Evolutionary conservation across 2,888 invertebrate species (phyloP).

Genomic region (Ypsolopha scabrella): DNA sequence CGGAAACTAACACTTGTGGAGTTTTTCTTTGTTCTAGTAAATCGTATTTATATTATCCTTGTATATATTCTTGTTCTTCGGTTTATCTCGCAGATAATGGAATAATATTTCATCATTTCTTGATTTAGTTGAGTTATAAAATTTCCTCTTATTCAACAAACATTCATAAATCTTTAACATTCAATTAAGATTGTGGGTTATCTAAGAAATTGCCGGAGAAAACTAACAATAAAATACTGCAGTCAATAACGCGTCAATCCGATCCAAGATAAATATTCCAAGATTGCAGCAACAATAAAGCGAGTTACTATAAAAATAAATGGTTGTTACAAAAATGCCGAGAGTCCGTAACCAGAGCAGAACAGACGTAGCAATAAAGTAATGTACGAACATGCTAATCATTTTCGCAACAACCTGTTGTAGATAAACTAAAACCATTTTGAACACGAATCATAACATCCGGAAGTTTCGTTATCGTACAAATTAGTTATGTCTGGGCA

Average conservation of each 20-base stretch:
- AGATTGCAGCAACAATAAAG: constrained; percentile 37
- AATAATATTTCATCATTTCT: no score
- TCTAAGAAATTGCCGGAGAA: background rate
- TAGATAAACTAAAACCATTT: constrained; percentile 40
- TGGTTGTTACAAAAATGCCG: constrained; percentile 57
- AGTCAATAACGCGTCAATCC: constrained; percentile 13
- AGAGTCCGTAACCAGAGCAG: constrained; percentile 57
- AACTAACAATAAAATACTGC: constrained; percentile 3
- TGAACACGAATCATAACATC: constrained; percentile 45
- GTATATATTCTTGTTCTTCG: no score
- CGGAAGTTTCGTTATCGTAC: background rate
- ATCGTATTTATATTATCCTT: no score
- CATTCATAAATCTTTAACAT: no score
- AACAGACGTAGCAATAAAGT: constrained; percentile 47
- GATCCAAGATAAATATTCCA: constrained; percentile 9
- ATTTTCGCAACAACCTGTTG: constrained; percentile 40
- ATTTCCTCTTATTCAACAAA: no score
- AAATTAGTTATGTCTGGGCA: background rate
- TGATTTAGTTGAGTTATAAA: no score
- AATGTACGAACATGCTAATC: constrained; percentile 60
- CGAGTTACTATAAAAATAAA: constrained; percentile 48
- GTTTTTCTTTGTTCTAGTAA: no score
- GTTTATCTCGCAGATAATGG: no score
- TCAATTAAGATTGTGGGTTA: no score
- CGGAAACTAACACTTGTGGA: no score